Conservation (phyloP, 2,888 invertebrate species). For the Leucophenga maculata region DNA sequence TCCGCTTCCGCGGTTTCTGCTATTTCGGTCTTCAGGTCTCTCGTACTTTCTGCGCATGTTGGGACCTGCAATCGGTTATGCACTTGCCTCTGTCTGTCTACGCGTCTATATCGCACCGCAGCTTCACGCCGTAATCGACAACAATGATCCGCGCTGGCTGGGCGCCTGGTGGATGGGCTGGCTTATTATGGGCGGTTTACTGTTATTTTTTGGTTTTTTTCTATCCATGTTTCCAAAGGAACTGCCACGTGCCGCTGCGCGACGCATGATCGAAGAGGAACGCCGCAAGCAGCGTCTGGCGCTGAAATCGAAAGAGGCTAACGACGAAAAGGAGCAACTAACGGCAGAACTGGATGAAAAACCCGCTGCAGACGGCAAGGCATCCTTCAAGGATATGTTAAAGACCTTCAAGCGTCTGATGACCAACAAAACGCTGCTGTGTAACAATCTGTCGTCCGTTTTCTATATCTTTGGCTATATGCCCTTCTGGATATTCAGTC, state of each 20-base stretch:
- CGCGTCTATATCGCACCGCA: conserved; percentile 79
- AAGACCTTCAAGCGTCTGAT: conserved; percentile 77
- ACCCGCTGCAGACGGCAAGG: conserved; percentile 46
- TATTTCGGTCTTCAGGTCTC: conserved; percentile 73
- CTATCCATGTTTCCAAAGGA: conserved; percentile 81
- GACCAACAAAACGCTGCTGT: conserved; percentile 80
- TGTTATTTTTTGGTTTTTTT: conserved; percentile 76
- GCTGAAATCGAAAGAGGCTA: conserved; percentile 43
- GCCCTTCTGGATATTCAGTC: conserved; percentile 86
- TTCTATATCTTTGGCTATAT: conserved; percentile 82
- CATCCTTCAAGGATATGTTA: conserved; percentile 77
- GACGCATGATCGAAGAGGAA: conserved; percentile 72
- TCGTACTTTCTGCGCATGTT: conserved; percentile 80
- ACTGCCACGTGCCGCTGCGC: conserved; percentile 78
- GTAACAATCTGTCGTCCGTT: conserved; percentile 81
- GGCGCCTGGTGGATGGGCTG: conserved; percentile 90
- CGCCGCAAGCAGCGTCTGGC: conserved; percentile 53
- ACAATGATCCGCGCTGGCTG: conserved; percentile 82
- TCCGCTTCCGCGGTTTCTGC: background rate
- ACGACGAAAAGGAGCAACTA: conserved; percentile 50
- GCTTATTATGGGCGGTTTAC: conserved; percentile 76
- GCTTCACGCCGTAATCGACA: conserved; percentile 78
- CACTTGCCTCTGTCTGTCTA: conserved; percentile 78
- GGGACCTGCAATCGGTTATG: conserved; percentile 81
- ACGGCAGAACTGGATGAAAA: conserved; percentile 44